Evolutionary conservation across 2,888 invertebrate species (phyloP).

Genomic region (Dione vanillae): DNA sequence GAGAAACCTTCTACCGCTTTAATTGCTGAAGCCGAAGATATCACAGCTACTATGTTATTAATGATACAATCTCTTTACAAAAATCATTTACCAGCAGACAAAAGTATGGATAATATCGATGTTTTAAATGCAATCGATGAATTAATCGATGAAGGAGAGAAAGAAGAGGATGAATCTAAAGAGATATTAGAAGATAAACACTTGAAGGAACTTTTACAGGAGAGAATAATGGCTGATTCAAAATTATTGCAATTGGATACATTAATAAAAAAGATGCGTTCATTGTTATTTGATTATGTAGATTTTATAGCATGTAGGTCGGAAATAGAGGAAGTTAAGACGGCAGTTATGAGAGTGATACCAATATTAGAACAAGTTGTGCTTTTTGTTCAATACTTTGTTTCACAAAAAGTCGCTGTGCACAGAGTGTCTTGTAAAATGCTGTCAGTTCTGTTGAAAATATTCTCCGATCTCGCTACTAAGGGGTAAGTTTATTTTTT

Average conservation of each 20-base stretch:
- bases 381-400: conserved; percentile 90
- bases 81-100: conserved; percentile 66
- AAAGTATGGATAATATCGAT: conserved; percentile 59
- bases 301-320: conserved; percentile 64
- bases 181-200: conserved; percentile 85
- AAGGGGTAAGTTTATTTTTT: conserved; percentile 83
- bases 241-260: conserved; percentile 82
- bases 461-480: conserved; percentile 92
- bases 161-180: conserved; percentile 72
- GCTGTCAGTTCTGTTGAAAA: conserved; percentile 90
- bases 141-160: conserved; percentile 64
- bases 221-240: conserved; percentile 86
- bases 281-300: conserved; percentile 71
- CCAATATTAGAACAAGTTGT: conserved; percentile 92
- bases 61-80: conserved; percentile 72
- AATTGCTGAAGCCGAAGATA: conserved; percentile 66
- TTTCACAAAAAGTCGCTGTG: conserved; percentile 90
- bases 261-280: conserved; percentile 69
- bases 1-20: conserved; percentile 53
- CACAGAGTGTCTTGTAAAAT: conserved; percentile 93
- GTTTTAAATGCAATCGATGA: conserved; percentile 69
- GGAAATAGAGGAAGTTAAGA: conserved; percentile 58
- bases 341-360: conserved; percentile 75
- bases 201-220: conserved; percentile 87
- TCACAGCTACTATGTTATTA: conserved; percentile 67